Evolutionary conservation across 2,113 vertebrate species (phyloP), one percentile per base, ranked within the genome.

Genomic region (Pygoscelis adeliae): DNA sequence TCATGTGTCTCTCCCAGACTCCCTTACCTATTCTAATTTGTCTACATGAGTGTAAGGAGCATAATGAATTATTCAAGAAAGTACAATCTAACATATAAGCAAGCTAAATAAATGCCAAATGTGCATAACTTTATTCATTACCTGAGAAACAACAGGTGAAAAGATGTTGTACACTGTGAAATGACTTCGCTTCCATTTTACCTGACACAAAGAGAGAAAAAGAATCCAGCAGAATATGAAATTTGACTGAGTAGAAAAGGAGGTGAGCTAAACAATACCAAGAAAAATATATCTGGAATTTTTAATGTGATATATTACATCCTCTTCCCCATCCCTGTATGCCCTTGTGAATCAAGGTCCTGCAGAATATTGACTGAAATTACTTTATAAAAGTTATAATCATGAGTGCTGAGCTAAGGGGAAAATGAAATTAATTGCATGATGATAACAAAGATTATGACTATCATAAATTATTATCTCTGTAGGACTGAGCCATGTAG

Each of bases 371-470:
- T 47, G 50, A 74, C 74, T 83, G 66, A 95, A 96, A 88, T 93
- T 73, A 70, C 53, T 77, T 93, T 90, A 59, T 78, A 74, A 88
- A 93, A 94, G 71, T 93, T 86, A 73, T 77, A 90, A 93, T 90
- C 44, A 38, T 46, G 66, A 92, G 32, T 90, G 59, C 90, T 92
- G 93, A 97, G 79, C 63, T 90, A 92, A 92, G 85, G 42, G 29
- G 44, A 86, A 93, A 93, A 83, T 77, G 29, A 83, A 94, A 83
- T 66, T 1, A 90, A 86, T 80, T 90, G 17, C 58, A 42, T 44
- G 71, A 91, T 69, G 44, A 73, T 95, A 95, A 81, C 74, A 93
- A 92, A 93, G 79, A 65, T 86, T 94, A 92, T 77, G 76, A 62
- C 67, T 55, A 20, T 42, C 53, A 73, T 69, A 83, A 91, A 92